Conservation (phyloP, 2,113 vertebrate species). For the Noctilio leporinus region DNA sequence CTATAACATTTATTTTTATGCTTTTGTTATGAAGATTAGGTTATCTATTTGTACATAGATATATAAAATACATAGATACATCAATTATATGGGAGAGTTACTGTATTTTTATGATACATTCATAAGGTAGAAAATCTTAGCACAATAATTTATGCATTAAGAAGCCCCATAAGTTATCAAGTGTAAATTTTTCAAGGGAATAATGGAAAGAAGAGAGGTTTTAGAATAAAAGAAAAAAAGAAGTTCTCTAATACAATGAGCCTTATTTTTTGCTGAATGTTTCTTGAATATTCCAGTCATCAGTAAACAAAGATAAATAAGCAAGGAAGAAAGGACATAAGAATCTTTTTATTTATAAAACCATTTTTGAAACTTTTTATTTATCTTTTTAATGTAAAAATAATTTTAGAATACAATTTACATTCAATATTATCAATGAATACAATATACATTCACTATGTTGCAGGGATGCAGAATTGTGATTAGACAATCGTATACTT, state of each 20-base stretch:
- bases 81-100: background rate
- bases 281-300: background rate
- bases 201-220: background rate
- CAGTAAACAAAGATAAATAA: background rate
- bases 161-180: background rate
- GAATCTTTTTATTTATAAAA: background rate
- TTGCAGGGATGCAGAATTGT: background rate
- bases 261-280: background rate
- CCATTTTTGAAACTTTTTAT: background rate
- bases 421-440: background rate
- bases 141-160: background rate
- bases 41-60: background rate
- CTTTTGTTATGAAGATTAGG: background rate
- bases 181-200: background rate
- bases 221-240: background rate
- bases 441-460: background rate
- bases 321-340: background rate
- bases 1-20: background rate
- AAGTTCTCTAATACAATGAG: background rate
- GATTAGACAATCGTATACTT: background rate
- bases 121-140: background rate
- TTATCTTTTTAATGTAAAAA: background rate
- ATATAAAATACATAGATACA: background rate
- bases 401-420: background rate
- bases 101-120: background rate